A percentile compares a stretch with the other conserved stretches of the same genome.
Conservation (phyloP, 2,113 vertebrate species). For the Herpetotheres cachinnans region DNA sequence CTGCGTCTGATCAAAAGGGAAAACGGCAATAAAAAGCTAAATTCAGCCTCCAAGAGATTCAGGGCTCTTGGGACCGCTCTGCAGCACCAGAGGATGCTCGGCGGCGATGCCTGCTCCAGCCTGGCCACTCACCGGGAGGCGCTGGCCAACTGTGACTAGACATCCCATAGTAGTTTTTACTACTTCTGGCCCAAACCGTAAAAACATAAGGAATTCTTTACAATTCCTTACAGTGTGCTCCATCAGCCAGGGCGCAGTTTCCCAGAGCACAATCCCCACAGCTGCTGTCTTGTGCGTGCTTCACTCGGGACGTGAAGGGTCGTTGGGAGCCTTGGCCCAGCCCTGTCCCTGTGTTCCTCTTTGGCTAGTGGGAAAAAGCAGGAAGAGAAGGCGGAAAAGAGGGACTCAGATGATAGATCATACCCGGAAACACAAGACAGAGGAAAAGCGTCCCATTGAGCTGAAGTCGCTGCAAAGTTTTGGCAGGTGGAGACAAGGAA, state of each 20-base stretch:
- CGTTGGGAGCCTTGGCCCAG: background rate
- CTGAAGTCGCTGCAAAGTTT: background rate
- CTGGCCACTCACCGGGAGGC: background rate
- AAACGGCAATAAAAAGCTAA: accelerated
- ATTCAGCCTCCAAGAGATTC: background rate
- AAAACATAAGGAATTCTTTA: background rate
- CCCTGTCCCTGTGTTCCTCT: background rate
- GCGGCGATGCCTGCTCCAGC: background rate
- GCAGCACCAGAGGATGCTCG: accelerated
- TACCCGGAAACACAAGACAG: accelerated
- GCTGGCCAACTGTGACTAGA: background rate
- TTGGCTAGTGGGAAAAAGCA: background rate
- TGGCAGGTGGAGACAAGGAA: background rate
- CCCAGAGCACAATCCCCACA: accelerated
- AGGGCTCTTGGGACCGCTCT: background rate
- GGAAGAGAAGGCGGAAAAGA: background rate
- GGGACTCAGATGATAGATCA: background rate
- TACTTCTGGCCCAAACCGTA: background rate
- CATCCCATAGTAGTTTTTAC: background rate
- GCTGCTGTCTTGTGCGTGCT: background rate
- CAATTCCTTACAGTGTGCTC: accelerated
- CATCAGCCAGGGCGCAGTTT: accelerated
- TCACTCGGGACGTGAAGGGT: accelerated
- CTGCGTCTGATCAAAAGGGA: no score
- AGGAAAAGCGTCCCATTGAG: accelerated